Conservation (phyloP, 2,888 invertebrate species). For the Drosophila hawaiiensis region DNA sequence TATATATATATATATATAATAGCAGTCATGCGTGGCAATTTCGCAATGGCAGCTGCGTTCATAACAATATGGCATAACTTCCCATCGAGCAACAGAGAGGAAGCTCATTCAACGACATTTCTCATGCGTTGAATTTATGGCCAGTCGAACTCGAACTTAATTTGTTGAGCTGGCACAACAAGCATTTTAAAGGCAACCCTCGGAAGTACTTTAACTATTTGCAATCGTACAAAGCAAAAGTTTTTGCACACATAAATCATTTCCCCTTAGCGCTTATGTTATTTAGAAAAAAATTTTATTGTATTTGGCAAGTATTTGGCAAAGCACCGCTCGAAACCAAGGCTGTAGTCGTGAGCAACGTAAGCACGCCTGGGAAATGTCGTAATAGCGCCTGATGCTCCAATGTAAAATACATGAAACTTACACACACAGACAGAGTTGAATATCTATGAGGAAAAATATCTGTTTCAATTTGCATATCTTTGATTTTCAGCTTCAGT, state of each 20-base stretch:
- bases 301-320: conserved; percentile 54
- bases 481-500: conserved; percentile 72
- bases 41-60: conserved; percentile 68
- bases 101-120: conserved; percentile 73
- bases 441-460: conserved; percentile 54
- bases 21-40: conserved; percentile 75
- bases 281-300: conserved; percentile 68
- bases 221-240: conserved; percentile 63
- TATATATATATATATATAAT: conserved; percentile 41
- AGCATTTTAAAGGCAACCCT: conserved; percentile 42
- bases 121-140: conserved; percentile 75
- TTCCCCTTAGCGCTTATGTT: conserved; percentile 74
- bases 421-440: conserved; percentile 9
- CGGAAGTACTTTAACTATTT: conserved; percentile 70
- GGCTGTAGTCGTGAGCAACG: conserved; percentile 28
- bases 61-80: conserved; percentile 57
- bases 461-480: conserved; percentile 82
- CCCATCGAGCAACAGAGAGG: not conserved
- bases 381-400: conserved; percentile 67
- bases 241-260: conserved; percentile 74
- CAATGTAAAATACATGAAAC: conserved; percentile 70
- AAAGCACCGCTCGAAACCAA: conserved; percentile 24
- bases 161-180: conserved; percentile 38
- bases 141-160: conserved; percentile 41
- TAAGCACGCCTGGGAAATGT: conserved; percentile 70